Evolutionary conservation across 2,888 invertebrate species (phyloP), one percentile per base, ranked within the genome.

Genomic region (Mesorhabditis belari): DNA sequence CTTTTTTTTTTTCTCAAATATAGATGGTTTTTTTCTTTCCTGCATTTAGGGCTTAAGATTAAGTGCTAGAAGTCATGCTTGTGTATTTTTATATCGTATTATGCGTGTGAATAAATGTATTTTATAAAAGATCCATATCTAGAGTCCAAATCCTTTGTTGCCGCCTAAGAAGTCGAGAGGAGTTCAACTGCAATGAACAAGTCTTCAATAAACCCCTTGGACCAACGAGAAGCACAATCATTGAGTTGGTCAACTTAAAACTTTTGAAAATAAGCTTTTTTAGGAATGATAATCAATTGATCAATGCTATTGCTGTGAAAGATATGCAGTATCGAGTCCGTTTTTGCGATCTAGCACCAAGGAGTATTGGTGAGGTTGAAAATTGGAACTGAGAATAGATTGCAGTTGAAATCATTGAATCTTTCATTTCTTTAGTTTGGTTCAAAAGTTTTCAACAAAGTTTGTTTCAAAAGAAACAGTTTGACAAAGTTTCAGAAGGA

Each of bases 111-210:
- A n/a, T n/a, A n/a, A n/a, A n/a, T n/a, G n/a, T n/a, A n/a, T n/a
- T n/a, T n/a, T n/a, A n/a, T n/a, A n/a, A n/a, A n/a, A n/a, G n/a
- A n/a, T n/a, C n/a, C n/a, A n/a, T n/a, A n/a, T 69, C 57, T 54
- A 79, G 79, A 62, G 71, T 80, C 49, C 80, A 80, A 75, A 62
- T 78, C 19, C 68, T 76, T 65, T 80, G 80, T 61, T 80, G 80
- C 53, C 69, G 69, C 9, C 60, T 80, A 49, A 63, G 80, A 23
- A 72, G 76, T 28, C 67, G 80, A 24, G 72, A 73, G 28, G 77
- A 77, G 57, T 69, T 71, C 53, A 74, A 74, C 57, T 80, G 80
- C 59, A 68, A 66, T 6, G 74, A 76, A 55, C 63, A 65, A 21
- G 53, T 58, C 3, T 80, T 76, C 67, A 73, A 71, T 59, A 79